Base-by-base conservation (phyloP, 2,888 invertebrate genomes). In the Heliconius ethilla region DNA sequence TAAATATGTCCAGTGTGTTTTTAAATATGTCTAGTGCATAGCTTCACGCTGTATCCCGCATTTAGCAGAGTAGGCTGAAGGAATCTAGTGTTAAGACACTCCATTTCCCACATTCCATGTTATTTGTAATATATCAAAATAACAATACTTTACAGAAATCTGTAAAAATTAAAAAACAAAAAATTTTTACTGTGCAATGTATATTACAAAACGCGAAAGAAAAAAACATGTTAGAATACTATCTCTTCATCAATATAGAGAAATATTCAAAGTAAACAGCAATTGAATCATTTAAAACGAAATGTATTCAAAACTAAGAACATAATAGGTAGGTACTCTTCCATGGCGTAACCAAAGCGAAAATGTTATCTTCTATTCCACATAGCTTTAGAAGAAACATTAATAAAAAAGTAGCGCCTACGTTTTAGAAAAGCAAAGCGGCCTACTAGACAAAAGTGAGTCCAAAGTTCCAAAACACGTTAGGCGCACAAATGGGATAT, bases 381-480 rank as follows among this genome's bases (percentile, higher is more conserved):
- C 18, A 65, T 65, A 29, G 27, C 25, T 51, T 18, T 51, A 59
- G n/a, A n/a, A 59, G n/a, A 59, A 29, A 27, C 63, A 63, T 22
- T 15, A 33, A 69, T 25, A 69, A 69, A 40, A 45, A 69, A 6
- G 33, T 33, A 33, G 69, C 69, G 69, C 69, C 69, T 69, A 69
- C 15, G 69, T 15, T 69, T 69, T 69, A 69, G 69, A 69, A 69
- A 69, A 69, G 69, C 69, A 69, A 69, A 40, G 40, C 13, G 18
- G 40, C 40, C 69, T 69, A 45, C 25, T 40, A 45, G 37, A 40
- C 40, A 45, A 69, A 45, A 40, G 18, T 69, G 59, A 62, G 40
- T 59, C 51, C 51, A 33, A 33, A 75, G 27, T 65, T 37, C 27
- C 27, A 65, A 75, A 70, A 55, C 25, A 70, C 78, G 75, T 75